Base-by-base conservation (phyloP, 1,140 invertebrate genomes). In the Rhagoletis pomonella region DNA sequence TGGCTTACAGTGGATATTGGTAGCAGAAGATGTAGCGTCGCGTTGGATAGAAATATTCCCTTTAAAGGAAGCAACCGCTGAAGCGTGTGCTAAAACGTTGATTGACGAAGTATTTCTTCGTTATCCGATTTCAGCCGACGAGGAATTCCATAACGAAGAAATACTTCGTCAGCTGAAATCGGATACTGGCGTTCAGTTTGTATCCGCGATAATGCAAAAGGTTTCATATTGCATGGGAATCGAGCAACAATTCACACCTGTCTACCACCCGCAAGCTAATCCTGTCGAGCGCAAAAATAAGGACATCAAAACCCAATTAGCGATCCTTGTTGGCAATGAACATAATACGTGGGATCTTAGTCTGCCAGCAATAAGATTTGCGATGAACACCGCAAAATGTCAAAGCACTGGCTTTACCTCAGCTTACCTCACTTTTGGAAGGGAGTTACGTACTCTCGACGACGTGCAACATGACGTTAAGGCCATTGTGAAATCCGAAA, bases 201-300 rank as follows among this genome's bases (percentile, higher is more conserved):
- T 87, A 7, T 65, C 85, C 14, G 67, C 77, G 6, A 88, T 93
- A 2, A 93, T 93, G 90, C 91, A 93, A 69, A 89, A 93, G 64
- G 77, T 90, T 0, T 88, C 89, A 39, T 89, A 90, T 85, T 88
- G 87, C 14, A 65, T 93, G 3, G 90, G 88, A 1, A 89, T 93
- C 1, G 88, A 88, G 6, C 93, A 93, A 58, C 88, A 88, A 4
- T 87, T 93, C 1, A 93, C 90, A 39, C 90, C 93, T 1, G 17
- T 90, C 2, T 92, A 93, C 87, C 90, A 93, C 77, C 90, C 94
- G 1, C 89, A 91, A 59, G 89, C 92, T 0, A 94, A 94, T 73
- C 93, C 92, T 1, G 91, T 91, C 1, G 93, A 94, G 88, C 84
- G 93, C 1, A 92, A 90, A 47, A 94, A 94, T 86, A 84, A 91